phyloP scores from a whole-genome alignment of 2,113 vertebrate species.

The Tor tambroides region DNA sequence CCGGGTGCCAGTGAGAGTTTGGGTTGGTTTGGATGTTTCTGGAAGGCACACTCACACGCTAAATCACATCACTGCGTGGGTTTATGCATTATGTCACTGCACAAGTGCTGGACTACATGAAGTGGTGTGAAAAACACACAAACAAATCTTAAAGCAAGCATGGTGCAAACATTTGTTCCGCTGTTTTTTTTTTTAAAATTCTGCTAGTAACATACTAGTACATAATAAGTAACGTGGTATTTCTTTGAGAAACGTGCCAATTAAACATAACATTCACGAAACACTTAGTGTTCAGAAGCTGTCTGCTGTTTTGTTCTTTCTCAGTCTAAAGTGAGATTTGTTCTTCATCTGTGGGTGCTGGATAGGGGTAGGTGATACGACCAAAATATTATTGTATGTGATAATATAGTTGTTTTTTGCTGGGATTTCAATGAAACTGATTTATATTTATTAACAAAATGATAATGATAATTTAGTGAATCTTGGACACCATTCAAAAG shows the following conservation, averaged over 20 bases:
- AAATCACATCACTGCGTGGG: background rate
- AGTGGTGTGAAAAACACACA: background rate
- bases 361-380: background rate
- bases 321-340: background rate
- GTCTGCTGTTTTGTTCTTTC: background rate
- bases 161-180: background rate
- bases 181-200: background rate
- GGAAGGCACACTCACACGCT: background rate
- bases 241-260: background rate
- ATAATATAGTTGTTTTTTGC: background rate
- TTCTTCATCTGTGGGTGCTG: too few species aligned
- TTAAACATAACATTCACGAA: background rate
- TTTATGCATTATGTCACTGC: constrained; percentile 18
- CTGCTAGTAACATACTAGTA: background rate
- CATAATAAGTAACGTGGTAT: background rate
- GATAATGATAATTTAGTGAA: background rate
- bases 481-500: background rate
- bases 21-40: constrained; percentile 19
- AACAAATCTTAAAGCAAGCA: background rate
- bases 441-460: background rate
- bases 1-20: background rate
- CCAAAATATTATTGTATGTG: background rate
- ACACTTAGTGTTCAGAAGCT: background rate
- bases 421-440: background rate
- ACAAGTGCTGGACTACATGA: constrained; percentile 8